Percentiles rank a stretch among this genome's conserved stretches.
Evolutionary conservation across 2,888 invertebrate genomes (phyloP).

Genomic region (Amiota minor): DNA sequence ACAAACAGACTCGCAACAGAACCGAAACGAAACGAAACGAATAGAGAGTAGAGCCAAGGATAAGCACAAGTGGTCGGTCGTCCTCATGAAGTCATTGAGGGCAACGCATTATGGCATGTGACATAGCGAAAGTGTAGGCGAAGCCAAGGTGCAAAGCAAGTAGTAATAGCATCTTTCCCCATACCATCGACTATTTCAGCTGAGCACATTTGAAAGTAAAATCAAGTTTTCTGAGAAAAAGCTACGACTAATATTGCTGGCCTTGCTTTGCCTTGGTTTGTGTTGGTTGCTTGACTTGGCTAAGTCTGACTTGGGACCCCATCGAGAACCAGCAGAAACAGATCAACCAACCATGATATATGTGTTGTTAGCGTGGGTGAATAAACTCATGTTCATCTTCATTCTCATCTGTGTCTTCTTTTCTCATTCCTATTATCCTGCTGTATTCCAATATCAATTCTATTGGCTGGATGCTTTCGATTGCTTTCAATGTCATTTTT

Average conservation of each 20-base stretch:
- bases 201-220: constrained; percentile 62
- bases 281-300: constrained; percentile 39
- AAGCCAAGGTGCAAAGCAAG: constrained; percentile 29
- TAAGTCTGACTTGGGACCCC: constrained; percentile 19
- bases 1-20: background rate
- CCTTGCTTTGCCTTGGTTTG: background rate
- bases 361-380: constrained; percentile 36
- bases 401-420: too few species aligned
- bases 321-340: constrained; percentile 39
- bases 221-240: constrained; percentile 43
- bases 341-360: constrained; percentile 62
- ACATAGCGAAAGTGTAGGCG: background rate
- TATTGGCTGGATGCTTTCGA: background rate
- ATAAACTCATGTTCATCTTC: too few species aligned
- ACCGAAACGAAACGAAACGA: background rate
- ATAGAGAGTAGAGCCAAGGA: background rate
- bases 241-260: too few species aligned
- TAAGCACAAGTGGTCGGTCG: constrained; percentile 9
- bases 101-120: constrained; percentile 24
- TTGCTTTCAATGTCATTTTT: constrained; percentile 48
- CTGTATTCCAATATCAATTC: too few species aligned
- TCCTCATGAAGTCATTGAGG: background rate
- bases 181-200: background rate
- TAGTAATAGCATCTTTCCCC: constrained; percentile 14
- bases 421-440: too few species aligned